Evolutionary conservation across 2,797 vertebrate species (phyloP).

Genomic region (Anisognathus igniventris): DNA sequence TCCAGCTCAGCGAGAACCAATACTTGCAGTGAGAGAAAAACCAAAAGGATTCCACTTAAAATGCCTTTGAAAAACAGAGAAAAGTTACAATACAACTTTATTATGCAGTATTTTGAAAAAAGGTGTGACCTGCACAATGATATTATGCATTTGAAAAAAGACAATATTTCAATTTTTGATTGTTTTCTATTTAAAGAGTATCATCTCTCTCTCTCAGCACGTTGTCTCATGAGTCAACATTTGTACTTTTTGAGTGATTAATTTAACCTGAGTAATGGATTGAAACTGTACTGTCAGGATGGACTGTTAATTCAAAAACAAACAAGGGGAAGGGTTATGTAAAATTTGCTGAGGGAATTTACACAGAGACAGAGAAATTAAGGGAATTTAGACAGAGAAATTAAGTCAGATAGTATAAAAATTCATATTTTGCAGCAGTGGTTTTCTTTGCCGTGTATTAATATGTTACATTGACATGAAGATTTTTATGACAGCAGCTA

Average conservation of each 20-base stretch:
- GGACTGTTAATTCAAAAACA: background rate
- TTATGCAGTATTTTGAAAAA: background rate
- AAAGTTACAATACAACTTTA: background rate
- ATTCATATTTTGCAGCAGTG: background rate
- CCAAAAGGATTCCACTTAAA: rapidly evolving
- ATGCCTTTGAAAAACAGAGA: background rate
- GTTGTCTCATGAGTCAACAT: background rate
- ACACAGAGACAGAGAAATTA: background rate
- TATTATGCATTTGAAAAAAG: background rate
- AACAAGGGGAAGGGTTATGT: background rate
- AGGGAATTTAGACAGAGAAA: background rate
- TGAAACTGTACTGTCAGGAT: background rate
- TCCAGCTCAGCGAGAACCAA: background rate
- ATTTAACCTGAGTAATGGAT: background rate
- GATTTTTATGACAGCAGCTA: background rate
- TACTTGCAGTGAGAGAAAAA: background rate
- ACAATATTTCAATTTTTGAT: background rate
- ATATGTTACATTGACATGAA: background rate
- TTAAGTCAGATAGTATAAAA: background rate
- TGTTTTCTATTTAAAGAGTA: background rate
- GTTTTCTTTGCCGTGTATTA: background rate
- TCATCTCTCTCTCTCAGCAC: background rate
- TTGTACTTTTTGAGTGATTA: background rate
- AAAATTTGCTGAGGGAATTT: background rate
- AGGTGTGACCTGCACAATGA: background rate